Percentiles rank a stretch among this genome's conserved stretches.
phyloP scores from a whole-genome alignment of 1,140 invertebrate species.

The Teleopsis dalmanni region DNA sequence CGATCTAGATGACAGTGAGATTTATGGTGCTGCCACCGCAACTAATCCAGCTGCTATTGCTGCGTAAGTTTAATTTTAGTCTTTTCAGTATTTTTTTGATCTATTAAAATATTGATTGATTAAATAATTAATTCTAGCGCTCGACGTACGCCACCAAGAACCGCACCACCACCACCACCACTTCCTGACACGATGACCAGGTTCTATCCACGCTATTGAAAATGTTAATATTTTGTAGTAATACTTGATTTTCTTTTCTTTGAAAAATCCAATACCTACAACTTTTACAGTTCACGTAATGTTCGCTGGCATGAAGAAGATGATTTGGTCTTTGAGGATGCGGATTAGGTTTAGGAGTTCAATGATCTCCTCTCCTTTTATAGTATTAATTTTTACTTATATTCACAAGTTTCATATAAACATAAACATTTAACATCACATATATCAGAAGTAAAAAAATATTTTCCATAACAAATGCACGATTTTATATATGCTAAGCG shows the following conservation, averaged over 20 bases:
- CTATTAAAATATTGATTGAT: neutral
- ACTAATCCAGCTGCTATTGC: constrained; percentile 28
- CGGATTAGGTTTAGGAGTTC: too few species aligned
- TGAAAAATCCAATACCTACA: constrained; percentile 4
- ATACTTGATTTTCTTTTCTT: neutral
- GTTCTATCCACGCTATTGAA: constrained; percentile 42
- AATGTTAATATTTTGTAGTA: constrained; percentile 17
- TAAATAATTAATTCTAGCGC: constrained; percentile 27
- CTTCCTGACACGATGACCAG: constrained; percentile 37
- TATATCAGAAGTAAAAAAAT: too few species aligned
- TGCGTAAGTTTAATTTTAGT: constrained; percentile 23
- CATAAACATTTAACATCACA: too few species aligned
- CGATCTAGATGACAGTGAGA: constrained; percentile 35
- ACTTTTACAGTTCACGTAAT: constrained; percentile 23
- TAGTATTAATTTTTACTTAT: too few species aligned
- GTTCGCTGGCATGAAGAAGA: constrained; percentile 33
- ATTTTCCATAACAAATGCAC: too few species aligned
- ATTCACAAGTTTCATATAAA: too few species aligned
- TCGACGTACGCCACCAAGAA: constrained; percentile 36
- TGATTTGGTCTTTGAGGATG: constrained; percentile 38
- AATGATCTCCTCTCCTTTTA: neutral
- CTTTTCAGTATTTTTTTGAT: neutral
- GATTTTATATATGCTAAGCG: too few species aligned
- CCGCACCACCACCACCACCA: constrained; percentile 36
- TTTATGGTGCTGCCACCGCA: constrained; percentile 29